phyloP scores from a whole-genome alignment of 2,888 invertebrate genomes.

The Ophion costatus region DNA sequence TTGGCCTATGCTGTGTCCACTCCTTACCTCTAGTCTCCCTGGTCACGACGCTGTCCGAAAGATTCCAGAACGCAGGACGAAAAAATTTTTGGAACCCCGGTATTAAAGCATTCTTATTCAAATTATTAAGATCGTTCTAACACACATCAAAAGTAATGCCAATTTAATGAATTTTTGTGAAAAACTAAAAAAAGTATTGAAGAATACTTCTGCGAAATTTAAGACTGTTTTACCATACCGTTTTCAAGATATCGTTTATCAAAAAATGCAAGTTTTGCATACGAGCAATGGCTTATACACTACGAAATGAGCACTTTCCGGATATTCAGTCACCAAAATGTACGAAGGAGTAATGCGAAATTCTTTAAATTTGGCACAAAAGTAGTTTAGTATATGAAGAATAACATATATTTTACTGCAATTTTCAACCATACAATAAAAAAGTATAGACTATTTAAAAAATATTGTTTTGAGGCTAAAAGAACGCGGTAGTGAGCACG shows the following conservation, averaged over 20 bases:
- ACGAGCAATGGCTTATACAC: conserved; percentile 9
- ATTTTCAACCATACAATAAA: conserved; percentile 22
- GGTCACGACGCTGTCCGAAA: too few relatives aligned
- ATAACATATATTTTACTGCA: conserved; percentile 11
- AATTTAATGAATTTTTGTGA: conserved; percentile 1
- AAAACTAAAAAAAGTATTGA: conserved; percentile 18
- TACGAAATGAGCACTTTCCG: conserved; percentile 24
- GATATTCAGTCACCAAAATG: conserved; percentile 19
- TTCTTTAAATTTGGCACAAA: conserved; percentile 29
- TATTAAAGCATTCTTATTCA: too few relatives aligned
- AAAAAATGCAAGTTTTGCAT: conserved; percentile 26
- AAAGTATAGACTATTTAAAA: conserved; percentile 18
- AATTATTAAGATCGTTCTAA: conserved; percentile 15
- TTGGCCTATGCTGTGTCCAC: too few relatives aligned
- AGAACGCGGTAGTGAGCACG: conserved; percentile 3
- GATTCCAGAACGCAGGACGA: too few relatives aligned
- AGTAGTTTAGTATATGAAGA: conserved; percentile 22
- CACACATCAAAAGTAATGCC: conserved; percentile 7
- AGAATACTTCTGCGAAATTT: conserved; percentile 12
- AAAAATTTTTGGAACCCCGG: too few relatives aligned
- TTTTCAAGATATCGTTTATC: conserved; percentile 25
- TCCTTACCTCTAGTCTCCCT: too few relatives aligned
- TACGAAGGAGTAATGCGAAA: conserved; percentile 23
- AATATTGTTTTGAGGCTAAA: conserved; percentile 17
- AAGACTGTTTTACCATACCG: conserved; percentile 1